Evolutionary conservation across 2,113 vertebrate species (phyloP), one percentile per base, ranked within the genome.

Genomic region (Calypte anna): DNA sequence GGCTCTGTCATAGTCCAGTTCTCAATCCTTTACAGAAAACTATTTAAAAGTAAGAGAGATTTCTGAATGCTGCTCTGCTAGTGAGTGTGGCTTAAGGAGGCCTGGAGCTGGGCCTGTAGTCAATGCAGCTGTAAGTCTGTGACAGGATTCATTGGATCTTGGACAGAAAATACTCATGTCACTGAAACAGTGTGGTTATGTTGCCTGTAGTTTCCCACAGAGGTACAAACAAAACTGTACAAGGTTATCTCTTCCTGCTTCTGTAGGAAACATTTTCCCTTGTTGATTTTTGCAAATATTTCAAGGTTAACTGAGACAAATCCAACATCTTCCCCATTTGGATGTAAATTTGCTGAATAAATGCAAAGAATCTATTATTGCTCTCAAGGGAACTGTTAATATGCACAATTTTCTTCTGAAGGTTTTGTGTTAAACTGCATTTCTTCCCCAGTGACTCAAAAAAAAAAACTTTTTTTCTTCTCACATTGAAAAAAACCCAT

Each of bases 301-400:
- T 82, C 62, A 44, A 19, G 46, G 77, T 79, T 90, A 93, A 46
- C 53, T 25, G 64, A 96, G 61, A 84, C 72, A 96, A 96, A 92
- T 94, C n/a, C 73, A 57, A 28, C 66, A 86, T 88, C 82, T 95
- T 90, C 69, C 76, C 6, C 0, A 93, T 95, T 81, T 86, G 80
- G 64, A 95, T 92, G 85, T 93, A 93, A 95, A 96, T 96, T 82
- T 84, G 44, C 76, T 90, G 88, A 96, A 95, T 93, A 95, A 96
- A 97, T 95, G 82, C 86, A 88, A 96, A 93, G 76, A 93, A 86
- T 82, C 90, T 94, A 40, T 95, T 88, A 86, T 5, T 82, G 73
- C 66, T 96, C 92, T 94, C 92, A 76, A 61, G 93, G 93, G 90
- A 81, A 48, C 78, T 81, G 69, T 78, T 95, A 93, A 78, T 88